These are phyloP conservation scores for Antrozous pallidus DNA, from an alignment of 2,797 vertebrate genomes.

Conservation along the genomic window DNA sequence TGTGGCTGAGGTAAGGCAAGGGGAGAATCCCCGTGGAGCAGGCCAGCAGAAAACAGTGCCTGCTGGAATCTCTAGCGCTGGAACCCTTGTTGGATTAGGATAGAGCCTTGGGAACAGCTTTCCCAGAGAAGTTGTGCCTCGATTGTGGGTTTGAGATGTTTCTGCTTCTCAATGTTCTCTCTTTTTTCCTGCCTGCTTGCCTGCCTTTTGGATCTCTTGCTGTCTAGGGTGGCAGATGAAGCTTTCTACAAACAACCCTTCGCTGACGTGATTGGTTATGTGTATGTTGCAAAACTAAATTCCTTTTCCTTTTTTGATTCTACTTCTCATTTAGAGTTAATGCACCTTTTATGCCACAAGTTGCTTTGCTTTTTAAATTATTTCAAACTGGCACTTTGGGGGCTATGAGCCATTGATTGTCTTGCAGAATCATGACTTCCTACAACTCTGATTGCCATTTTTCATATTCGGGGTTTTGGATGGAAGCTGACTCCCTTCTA, in stretches of 20 bases:
- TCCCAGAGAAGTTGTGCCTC: background rate
- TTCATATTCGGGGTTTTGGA: background rate
- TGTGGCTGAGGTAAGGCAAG: background rate
- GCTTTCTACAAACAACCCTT: constrained; percentile 99
- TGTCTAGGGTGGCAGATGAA: constrained; percentile 99
- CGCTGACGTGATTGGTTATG: constrained; percentile 99
- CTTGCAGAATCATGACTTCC: constrained; percentile 19
- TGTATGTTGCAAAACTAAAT: constrained; percentile 99
- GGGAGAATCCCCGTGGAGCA: background rate
- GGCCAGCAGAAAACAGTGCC: background rate
- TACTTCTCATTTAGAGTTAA: constrained; percentile 72
- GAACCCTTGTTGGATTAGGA: background rate
- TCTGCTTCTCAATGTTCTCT: constrained; percentile 89
- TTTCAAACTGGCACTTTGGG: constrained; percentile 54
- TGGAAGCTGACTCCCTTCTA: background rate
- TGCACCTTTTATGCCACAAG: constrained; percentile 67
- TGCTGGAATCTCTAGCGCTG: background rate
- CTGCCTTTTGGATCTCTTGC: constrained; percentile 90
- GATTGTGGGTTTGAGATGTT: constrained; percentile 76
- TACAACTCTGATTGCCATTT: constrained; percentile 1
- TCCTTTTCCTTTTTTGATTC: constrained; percentile 70
- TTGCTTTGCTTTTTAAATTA: constrained; percentile 71
- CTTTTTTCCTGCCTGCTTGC: constrained; percentile 89
- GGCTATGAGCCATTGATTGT: constrained; percentile 19
- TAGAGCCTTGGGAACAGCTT: constrained; percentile 20